These are phyloP conservation scores for Gortyna flavago DNA, from an alignment of 2,888 invertebrate species.

Conservation along the genomic window DNA sequence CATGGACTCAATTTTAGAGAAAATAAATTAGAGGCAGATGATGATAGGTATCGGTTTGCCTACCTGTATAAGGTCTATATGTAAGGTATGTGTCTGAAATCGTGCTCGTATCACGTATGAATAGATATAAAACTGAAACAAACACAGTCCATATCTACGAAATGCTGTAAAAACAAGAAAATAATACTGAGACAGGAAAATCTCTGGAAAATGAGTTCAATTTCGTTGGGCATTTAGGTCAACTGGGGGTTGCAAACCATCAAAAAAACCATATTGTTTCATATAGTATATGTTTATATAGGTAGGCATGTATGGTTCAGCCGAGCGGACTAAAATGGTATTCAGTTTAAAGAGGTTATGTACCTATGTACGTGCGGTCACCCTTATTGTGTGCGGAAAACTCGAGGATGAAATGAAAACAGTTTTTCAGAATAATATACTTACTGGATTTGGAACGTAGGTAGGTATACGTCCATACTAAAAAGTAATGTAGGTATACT, in stretches of 20 bases:
- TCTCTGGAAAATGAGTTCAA: conserved; percentile 57
- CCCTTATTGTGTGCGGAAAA: conserved; percentile 33
- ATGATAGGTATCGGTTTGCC: no score
- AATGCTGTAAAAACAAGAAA: conserved; percentile 48
- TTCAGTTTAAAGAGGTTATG: conserved; percentile 47
- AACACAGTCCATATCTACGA: conserved; percentile 33
- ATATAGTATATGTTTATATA: conserved; percentile 41
- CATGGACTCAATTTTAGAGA: not conserved
- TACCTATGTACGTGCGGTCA: conserved; percentile 34
- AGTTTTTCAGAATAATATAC: conserved; percentile 25
- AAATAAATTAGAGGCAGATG: not conserved
- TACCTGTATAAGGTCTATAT: not conserved
- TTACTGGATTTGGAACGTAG: not conserved
- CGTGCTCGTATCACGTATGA: not conserved
- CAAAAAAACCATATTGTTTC: conserved; percentile 59
- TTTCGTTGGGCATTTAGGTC: conserved; percentile 62
- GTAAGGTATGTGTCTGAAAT: not conserved
- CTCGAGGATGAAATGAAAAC: conserved; percentile 25
- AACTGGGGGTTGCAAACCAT: conserved; percentile 60
- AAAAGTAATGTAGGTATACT: not conserved
- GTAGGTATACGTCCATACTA: not conserved
- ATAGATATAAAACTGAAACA: conserved; percentile 27
- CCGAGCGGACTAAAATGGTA: conserved; percentile 46
- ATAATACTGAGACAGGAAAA: conserved; percentile 59
- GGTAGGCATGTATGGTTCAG: conserved; percentile 32